phyloP scores from a whole-genome alignment of 2,888 invertebrate species.

The Spisula solida region DNA sequence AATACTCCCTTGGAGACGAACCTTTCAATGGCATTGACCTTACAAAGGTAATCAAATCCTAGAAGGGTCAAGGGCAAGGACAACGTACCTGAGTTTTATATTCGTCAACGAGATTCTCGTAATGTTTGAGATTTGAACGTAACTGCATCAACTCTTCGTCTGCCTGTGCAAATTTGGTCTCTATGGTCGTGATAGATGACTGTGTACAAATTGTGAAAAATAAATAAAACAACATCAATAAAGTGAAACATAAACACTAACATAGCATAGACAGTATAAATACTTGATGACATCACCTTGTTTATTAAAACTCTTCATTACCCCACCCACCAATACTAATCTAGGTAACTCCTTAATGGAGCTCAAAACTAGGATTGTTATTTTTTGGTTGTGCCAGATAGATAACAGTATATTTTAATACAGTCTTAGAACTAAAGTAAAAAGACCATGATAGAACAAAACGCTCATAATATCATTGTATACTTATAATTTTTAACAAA shows the following conservation, averaged over 20 bases:
- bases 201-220: constrained; percentile 57
- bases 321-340: background rate
- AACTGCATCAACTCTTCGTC: constrained; percentile 84
- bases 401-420: too few relatives aligned
- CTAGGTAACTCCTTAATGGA: background rate
- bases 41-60: background rate
- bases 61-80: background rate
- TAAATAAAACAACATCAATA: constrained; percentile 36
- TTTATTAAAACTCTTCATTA: background rate
- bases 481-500: too few relatives aligned
- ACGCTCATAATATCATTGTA: too few relatives aligned
- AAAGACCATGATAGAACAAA: too few relatives aligned
- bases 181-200: constrained; percentile 81
- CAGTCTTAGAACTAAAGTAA: too few relatives aligned
- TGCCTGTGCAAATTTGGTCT: constrained; percentile 81
- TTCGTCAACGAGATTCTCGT: constrained; percentile 85
- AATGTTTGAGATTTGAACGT: constrained; percentile 83
- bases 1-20: background rate
- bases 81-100: constrained; percentile 85
- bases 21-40: background rate
- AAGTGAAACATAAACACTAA: background rate
- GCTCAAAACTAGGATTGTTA: too few relatives aligned
- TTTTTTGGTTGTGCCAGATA: too few relatives aligned
- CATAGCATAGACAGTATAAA: background rate
- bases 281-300: background rate